Base-by-base conservation (phyloP, 2,113 vertebrate species). In the Thinocorus orbignyianus region DNA sequence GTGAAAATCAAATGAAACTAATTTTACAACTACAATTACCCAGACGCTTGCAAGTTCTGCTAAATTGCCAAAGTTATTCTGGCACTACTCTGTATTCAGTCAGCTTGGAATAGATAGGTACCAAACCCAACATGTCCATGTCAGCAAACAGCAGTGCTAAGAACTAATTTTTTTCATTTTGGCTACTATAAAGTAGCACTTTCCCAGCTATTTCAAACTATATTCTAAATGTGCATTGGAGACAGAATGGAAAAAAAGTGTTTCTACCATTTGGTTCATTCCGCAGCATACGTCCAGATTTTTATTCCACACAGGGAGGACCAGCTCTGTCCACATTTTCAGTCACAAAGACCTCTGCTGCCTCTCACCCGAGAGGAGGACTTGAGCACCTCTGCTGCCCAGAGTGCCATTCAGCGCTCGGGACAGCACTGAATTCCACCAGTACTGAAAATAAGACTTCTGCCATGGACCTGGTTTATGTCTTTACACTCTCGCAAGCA, bases 51-150 rank as follows among this genome's bases (percentile, higher is more conserved):
- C 61, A 66, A 60, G 24, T 16, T 83, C 20, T 81, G 23, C 41
- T 86, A 44, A 31, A 42, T 4, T 76, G 39, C 17, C n/a, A 3
- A 1, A 8, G 26, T 1, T 90, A 46, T 24, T 82, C 25, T 69
- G 73, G 16, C 13, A 17, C 33, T n/a, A 0, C 35, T 24, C 22
- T 25, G 20, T 31, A 28, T 48, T 61, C 61, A 41, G 48, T 15
- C 73, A 71, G 79, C 58, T 73, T 37, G 31, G 33, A 58, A 25
- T 16, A 64, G 52, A 42, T 8, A 13, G 33, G 5, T 39, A n/a
- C 31, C 55, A 52, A 19, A 57, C 2, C 25, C 28, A 73, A 11
- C 1, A 0, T 0, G 8, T 2, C 52, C 26, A 1, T 2, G 3
- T 2, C 68, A 61, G 22, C n/a, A 10, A 19, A 6, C 1, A 4